phyloP scores from a whole-genome alignment of 1,140 invertebrate species.

The Trichomalopsis sarcophagae region DNA sequence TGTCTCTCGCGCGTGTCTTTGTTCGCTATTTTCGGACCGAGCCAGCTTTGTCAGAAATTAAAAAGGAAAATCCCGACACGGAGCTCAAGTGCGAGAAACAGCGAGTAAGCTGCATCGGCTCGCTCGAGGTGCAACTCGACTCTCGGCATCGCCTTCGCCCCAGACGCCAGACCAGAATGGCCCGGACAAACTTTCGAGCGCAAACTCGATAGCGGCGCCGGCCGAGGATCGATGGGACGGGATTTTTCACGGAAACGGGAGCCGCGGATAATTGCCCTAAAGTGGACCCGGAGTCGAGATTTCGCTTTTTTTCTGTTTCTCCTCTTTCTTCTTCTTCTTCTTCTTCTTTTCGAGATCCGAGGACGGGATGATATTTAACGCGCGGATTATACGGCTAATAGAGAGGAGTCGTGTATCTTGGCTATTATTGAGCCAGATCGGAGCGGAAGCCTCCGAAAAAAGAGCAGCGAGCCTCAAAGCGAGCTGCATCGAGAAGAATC shows the following conservation, averaged over 20 bases:
- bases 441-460: accelerated
- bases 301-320: slow-evolving; percentile 12
- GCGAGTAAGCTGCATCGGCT: neutral
- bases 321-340: neutral
- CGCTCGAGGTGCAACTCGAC: slow-evolving; percentile 67
- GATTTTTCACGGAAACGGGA: neutral
- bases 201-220: slow-evolving; percentile 12
- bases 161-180: slow-evolving; percentile 30
- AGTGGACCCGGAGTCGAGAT: slow-evolving; percentile 31
- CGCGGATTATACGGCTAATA: neutral
- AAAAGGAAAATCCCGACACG: neutral
- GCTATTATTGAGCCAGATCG: neutral
- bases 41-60: neutral
- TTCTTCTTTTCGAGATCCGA: neutral
- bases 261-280: slow-evolving; percentile 31
- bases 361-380: slow-evolving; percentile 23
- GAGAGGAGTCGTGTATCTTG: slow-evolving; percentile 39
- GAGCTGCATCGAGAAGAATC: neutral
- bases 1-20: neutral
- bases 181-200: slow-evolving; percentile 1
- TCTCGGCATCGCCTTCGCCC: slow-evolving; percentile 46
- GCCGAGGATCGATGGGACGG: neutral
- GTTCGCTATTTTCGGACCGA: neutral
- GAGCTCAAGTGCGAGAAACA: neutral
- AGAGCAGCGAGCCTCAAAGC: neutral